Base-by-base conservation (phyloP, 2,113 vertebrate species). In the Setophaga petechia region DNA sequence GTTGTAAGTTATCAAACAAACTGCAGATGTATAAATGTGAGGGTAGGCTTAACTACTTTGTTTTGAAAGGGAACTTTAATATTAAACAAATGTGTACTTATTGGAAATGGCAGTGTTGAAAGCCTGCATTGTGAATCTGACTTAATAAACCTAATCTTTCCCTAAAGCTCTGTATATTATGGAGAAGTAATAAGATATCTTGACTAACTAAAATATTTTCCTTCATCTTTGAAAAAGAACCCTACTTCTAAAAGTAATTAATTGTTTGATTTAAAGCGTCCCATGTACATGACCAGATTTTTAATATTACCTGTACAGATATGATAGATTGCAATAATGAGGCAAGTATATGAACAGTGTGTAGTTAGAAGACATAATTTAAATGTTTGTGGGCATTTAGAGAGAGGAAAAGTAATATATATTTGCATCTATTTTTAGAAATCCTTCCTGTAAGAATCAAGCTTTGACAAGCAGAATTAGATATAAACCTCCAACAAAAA, bases 1-100 rank as follows among this genome's bases (percentile, higher is more conserved):
- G 90, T 55, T 87, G 89, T 96, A 97, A 96, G 95, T 96, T 98
- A 97, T 97, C 96, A 97, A 98, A 97, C 96, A 97, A 97, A 96
- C 85, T 95, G 94, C 93, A 96, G 91, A 97, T 97, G 89, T 88
- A 95, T 95, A 96, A 93, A 86, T 97, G 66, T 24, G 76, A 92
- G 91, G 90, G 81, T 84, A 95, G 89, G 79, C 84, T 85, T 82
- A 88, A 67, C 88, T 76, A 91, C 69, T 95, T 87, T 96, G 73
- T 96, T 86, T 94, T 96, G 94, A 95, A 97, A 97, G 59, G 91
- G 62, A 97, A 96, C 88, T 90, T 95, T 97, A 94, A 90, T 90
- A 94, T 96, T 96, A 97, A 97, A 97, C 89, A 94, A 97, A 96
- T 94, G 80, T 94, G 90, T 93, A 84, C 92, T 95, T 97, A 86